Evolutionary conservation across 2,888 invertebrate species (phyloP).

Genomic region (Acleris cristana): DNA sequence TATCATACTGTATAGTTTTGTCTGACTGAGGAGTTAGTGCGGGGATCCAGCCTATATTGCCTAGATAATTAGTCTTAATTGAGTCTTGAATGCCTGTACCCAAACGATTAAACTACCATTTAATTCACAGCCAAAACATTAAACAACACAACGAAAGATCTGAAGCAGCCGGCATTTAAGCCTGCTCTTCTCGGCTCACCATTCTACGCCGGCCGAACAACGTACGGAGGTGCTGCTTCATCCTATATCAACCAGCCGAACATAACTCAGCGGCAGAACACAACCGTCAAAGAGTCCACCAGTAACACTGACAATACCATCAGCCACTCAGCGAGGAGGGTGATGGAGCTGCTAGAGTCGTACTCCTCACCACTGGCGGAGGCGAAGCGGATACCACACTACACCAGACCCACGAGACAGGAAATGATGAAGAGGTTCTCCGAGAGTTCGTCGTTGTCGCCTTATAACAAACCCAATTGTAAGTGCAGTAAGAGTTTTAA

Average conservation of each 20-base stretch:
- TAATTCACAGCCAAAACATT: conserved; percentile 60
- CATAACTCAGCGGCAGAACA: conserved; percentile 55
- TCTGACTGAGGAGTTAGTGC: no score
- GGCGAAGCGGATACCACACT: conserved; percentile 88
- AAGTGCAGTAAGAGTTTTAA: conserved; percentile 7
- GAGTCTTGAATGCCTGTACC: no score
- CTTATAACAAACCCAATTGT: conserved; percentile 21
- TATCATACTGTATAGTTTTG: no score
- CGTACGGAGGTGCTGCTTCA: conserved; percentile 88
- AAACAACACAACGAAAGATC: conserved; percentile 64
- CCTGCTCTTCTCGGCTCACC: conserved; percentile 81
- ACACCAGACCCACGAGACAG: conserved; percentile 44
- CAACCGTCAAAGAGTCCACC: conserved; percentile 54
- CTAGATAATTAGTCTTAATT: no score
- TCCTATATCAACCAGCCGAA: conserved; percentile 79
- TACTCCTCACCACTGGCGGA: conserved; percentile 92
- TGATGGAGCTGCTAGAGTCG: conserved; percentile 91
- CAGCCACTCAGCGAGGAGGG: conserved; percentile 90
- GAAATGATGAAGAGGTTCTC: conserved; percentile 39
- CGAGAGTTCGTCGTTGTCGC: conserved; percentile 20
- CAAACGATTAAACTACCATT: neutral
- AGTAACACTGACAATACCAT: conserved; percentile 62
- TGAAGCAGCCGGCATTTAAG: conserved; percentile 65
- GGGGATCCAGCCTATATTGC: no score
- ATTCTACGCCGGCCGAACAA: conserved; percentile 89